phyloP scores from a whole-genome alignment of 2,113 vertebrate species.

The Macquaria australasica region DNA sequence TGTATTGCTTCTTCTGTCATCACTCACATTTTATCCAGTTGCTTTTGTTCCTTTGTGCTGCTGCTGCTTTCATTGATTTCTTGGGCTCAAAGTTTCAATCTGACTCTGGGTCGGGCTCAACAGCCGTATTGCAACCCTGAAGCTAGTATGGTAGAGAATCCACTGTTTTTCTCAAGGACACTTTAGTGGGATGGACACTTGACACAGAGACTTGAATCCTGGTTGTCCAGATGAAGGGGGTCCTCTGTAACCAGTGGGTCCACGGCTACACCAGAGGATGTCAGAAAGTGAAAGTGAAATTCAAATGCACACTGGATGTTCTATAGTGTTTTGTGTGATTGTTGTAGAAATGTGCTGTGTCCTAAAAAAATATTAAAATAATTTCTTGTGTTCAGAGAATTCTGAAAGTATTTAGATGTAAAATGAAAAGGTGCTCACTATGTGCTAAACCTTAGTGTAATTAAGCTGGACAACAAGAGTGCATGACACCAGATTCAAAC shows the following conservation, averaged over 20 bases:
- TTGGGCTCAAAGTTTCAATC: not conserved
- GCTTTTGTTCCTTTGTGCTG: slow-evolving; percentile 11
- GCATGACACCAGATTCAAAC: slow-evolving; percentile 3
- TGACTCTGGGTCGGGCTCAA: not conserved
- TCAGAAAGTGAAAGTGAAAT: not conserved
- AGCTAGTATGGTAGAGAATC: not conserved
- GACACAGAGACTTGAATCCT: slow-evolving; percentile 4
- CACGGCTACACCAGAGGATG: too few relatives aligned
- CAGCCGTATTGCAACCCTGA: not conserved
- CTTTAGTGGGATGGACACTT: slow-evolving; percentile 1
- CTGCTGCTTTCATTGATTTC: slow-evolving; percentile 5
- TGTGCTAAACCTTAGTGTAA: not conserved
- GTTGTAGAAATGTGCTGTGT: not conserved
- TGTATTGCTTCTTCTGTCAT: not conserved
- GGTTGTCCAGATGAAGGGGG: not conserved
- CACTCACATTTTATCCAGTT: not conserved
- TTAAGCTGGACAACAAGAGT: not conserved
- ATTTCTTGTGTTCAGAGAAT: not conserved
- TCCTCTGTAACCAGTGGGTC: not conserved
- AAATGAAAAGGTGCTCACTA: not conserved
- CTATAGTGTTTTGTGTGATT: not conserved
- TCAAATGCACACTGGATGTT: not conserved
- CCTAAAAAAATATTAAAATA: not conserved
- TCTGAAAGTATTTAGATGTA: not conserved
- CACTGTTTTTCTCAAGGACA: slow-evolving; percentile 1